A percentile compares a stretch with the other conserved stretches of the same genome.
These are phyloP conservation scores for Ips nitidus DNA, from an alignment of 1,140 invertebrate genomes.

Conservation along the genomic window DNA sequence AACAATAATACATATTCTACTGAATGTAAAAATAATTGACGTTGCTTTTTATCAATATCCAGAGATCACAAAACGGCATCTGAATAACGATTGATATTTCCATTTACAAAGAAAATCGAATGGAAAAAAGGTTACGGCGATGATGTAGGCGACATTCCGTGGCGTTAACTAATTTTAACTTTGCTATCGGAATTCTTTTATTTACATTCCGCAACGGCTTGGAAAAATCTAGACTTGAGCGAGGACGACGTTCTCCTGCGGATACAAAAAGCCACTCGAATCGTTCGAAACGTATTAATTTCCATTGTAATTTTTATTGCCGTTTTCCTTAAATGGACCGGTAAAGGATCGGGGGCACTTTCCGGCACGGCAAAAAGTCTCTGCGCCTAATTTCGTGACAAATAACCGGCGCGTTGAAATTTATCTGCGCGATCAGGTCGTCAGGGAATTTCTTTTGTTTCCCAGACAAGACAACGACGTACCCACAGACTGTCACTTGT, in stretches of 20 bases:
- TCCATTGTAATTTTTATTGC: slow-evolving; percentile 15
- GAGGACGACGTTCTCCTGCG: neutral
- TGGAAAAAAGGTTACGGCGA: neutral
- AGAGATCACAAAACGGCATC: neutral
- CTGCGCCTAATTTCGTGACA: slow-evolving; percentile 17
- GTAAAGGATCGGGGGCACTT: slow-evolving; percentile 2
- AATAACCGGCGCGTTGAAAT: slow-evolving; percentile 15
- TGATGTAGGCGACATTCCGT: neutral
- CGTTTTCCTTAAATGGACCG: neutral
- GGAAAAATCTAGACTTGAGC: neutral
- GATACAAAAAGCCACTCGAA: slow-evolving; percentile 3
- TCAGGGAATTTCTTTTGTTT: slow-evolving; percentile 14
- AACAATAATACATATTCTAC: too few species aligned
- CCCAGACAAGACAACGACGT: neutral
- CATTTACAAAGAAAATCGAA: neutral
- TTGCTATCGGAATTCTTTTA: neutral
- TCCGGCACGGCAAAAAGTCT: slow-evolving; percentile 5
- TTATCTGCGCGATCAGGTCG: slow-evolving; percentile 1
- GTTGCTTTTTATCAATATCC: slow-evolving; percentile 2
- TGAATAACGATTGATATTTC: neutral
- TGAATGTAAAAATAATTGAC: slow-evolving; percentile 1
- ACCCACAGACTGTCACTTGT: too few species aligned
- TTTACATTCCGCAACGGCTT: neutral
- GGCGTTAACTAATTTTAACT: neutral
- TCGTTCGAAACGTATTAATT: slow-evolving; percentile 17